Conservation (phyloP, 2,888 invertebrate genomes). For the Euzetes globulus region DNA sequence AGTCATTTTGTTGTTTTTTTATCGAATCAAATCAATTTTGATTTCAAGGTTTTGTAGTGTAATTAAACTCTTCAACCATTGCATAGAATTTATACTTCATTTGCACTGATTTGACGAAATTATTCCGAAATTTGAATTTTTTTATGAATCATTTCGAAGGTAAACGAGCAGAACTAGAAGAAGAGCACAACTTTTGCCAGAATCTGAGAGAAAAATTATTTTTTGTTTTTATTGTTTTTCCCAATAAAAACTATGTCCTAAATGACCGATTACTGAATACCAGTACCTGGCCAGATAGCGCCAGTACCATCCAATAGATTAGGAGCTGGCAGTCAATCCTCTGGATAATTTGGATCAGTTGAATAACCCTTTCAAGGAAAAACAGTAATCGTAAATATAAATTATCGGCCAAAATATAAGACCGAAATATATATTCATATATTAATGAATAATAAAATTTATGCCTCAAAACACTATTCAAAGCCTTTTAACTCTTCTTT, state of each 20-base stretch:
- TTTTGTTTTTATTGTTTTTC: background rate
- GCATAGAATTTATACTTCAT: too few relatives aligned
- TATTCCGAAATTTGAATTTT: too few relatives aligned
- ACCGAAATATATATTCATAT: background rate
- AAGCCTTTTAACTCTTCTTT: background rate
- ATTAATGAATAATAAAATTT: too few relatives aligned
- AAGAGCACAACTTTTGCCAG: too few relatives aligned
- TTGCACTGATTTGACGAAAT: too few relatives aligned
- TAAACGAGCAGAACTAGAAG: too few relatives aligned
- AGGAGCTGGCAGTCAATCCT: background rate
- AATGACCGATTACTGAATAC: background rate
- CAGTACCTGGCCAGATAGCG: background rate
- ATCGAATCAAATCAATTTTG: too few relatives aligned
- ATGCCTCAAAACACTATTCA: background rate
- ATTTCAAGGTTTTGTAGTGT: too few relatives aligned
- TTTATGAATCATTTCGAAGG: too few relatives aligned
- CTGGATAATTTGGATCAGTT: constrained; percentile 8
- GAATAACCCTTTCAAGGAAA: constrained; percentile 10
- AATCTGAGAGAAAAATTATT: too few relatives aligned
- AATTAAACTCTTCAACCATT: too few relatives aligned
- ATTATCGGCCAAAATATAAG: background rate
- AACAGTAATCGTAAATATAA: constrained; percentile 1
- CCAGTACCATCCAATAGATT: background rate
- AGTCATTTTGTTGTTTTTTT: too few relatives aligned
- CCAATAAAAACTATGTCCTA: background rate